A percentile compares a stretch with the other conserved stretches of the same genome.
Conservation (phyloP, 2,888 invertebrate species). For the Cenopis cana region DNA sequence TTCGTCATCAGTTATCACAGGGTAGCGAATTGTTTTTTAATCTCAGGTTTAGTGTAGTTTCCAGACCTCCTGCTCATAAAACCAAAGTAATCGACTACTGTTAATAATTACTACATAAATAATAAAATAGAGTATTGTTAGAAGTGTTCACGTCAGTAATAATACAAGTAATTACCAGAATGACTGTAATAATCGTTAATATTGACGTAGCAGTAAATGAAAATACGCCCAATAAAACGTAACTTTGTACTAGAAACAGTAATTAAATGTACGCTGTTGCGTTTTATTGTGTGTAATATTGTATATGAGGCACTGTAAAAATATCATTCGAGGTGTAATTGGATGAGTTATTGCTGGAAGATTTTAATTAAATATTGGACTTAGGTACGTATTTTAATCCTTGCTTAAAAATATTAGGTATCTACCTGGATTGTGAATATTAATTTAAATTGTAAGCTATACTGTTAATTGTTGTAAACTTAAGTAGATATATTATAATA, state of each 20-base stretch:
- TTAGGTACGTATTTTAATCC: background rate
- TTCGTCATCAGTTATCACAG: too few relatives aligned
- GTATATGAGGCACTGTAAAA: slow-evolving; percentile 11
- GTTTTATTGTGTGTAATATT: slow-evolving; percentile 16
- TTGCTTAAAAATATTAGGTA: too few relatives aligned
- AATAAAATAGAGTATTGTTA: background rate
- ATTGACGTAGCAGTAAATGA: slow-evolving; percentile 25
- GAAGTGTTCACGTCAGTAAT: background rate
- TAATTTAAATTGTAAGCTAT: too few relatives aligned
- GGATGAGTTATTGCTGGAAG: background rate
- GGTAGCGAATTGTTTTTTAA: too few relatives aligned
- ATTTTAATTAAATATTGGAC: background rate
- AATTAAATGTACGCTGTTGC: slow-evolving; percentile 29
- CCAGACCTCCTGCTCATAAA: too few relatives aligned
- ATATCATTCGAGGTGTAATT: slow-evolving; percentile 11
- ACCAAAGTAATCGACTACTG: too few relatives aligned
- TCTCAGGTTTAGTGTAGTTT: too few relatives aligned
- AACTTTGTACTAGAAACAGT: slow-evolving; percentile 24
- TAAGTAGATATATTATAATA: too few relatives aligned
- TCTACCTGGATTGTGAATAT: too few relatives aligned
- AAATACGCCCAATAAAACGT: slow-evolving; percentile 28
- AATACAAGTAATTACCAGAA: slow-evolving; percentile 18
- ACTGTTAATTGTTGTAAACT: too few relatives aligned
- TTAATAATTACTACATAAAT: too few relatives aligned
- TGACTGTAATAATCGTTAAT: slow-evolving; percentile 27